Percentiles rank a stretch among this genome's conserved stretches.
Conservation (phyloP, 1,140 invertebrate genomes). For the Maniola jurtina region DNA sequence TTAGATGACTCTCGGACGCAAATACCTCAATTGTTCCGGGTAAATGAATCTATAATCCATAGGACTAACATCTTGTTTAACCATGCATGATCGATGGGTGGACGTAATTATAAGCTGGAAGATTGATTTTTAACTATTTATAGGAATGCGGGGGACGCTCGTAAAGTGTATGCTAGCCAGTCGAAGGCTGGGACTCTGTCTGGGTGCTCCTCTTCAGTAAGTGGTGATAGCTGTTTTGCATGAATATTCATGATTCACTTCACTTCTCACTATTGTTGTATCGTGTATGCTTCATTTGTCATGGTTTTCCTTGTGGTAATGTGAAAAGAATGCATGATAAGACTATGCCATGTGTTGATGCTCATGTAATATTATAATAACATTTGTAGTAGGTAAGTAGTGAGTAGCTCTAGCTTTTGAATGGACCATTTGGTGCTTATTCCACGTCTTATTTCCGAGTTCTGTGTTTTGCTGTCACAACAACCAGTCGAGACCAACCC, state of each 20-base stretch:
- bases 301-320: not conserved
- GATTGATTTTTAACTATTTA: constrained; percentile 77
- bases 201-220: constrained; percentile 77
- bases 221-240: constrained; percentile 37
- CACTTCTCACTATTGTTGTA: not conserved
- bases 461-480: too few species aligned
- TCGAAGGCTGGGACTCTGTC: constrained; percentile 77
- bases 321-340: too few species aligned
- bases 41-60: constrained; percentile 61
- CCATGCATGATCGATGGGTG: constrained; percentile 63
- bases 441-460: too few species aligned
- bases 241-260: constrained; percentile 32
- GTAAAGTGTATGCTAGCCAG: constrained; percentile 74
- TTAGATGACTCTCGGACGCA: constrained; percentile 75
- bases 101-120: constrained; percentile 50
- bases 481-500: too few species aligned
- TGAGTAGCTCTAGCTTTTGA: too few species aligned
- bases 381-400: too few species aligned
- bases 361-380: too few species aligned
- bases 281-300: not conserved
- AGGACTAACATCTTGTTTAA: constrained; percentile 47
- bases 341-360: too few species aligned
- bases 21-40: constrained; percentile 74
- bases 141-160: constrained; percentile 75
- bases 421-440: too few species aligned